Evolutionary conservation across 2,797 vertebrate species (phyloP), one percentile per base, ranked within the genome.

Genomic region (Danionella dracula): DNA sequence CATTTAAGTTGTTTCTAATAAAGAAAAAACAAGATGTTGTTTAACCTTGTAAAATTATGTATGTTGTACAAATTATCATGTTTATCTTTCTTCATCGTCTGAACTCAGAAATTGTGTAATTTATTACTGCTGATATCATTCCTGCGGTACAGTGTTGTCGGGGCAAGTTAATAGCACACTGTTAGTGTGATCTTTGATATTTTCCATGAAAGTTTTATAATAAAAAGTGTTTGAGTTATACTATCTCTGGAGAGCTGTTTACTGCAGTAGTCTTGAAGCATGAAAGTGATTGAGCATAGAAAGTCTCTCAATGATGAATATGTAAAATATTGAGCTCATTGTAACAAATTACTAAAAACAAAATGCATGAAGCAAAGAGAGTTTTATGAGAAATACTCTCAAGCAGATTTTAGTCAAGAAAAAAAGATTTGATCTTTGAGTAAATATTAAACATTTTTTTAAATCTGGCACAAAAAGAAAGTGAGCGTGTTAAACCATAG

Each of bases 181-280:
- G 80, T 86, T 87, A 83, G 78, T 89, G 83, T 89, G 88, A 84
- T 90, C 91, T 92, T 92, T 92, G 90, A 90, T 88, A 88, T 87
- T 91, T 70, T 65, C 38, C 41, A 44, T 57, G 80, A 88, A 89
- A 85, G 78, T 87, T 87, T 89, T 91, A 84, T 88, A 87, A 90
- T 90, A 90, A 91, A 89, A 83, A 82, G 35, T 66, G 79, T 84
- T 79, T 84, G 69, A 41, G 54, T 60, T 46, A 68, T 37, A 44
- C 45, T 35, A 19, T 11, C 46, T 54, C 13, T 8, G 23, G 13
- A 35, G 29, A 13, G 10, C 5, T 38, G 27, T 68, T 44, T 35
- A 8, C 38, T 13, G n/a, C 8, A 4, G 15, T 19, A 13, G 37
- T 42, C 1, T 35, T 35, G 6, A 8, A 35, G 10, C n/a, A n/a